Conservation (phyloP, 1,140 invertebrate species). For the Ptiloglossa arizonensis region DNA sequence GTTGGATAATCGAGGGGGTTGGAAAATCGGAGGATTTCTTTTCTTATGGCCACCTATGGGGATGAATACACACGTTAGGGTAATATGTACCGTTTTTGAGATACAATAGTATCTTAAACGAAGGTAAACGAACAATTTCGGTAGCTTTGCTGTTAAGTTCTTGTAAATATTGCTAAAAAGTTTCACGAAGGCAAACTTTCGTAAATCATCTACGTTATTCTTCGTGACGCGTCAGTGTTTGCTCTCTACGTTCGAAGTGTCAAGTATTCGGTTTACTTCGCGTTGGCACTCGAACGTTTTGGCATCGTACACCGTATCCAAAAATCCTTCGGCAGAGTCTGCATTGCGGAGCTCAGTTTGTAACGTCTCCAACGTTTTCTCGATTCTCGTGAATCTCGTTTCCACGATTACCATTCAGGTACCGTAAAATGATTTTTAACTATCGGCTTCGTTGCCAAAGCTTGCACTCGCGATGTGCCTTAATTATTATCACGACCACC, state of each 20-base stretch:
- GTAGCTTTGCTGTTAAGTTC: neutral
- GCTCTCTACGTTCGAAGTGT: neutral
- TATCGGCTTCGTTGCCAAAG: neutral
- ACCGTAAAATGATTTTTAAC: constrained; percentile 11
- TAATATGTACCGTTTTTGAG: too few relatives aligned
- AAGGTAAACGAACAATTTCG: too few relatives aligned
- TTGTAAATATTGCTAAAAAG: too few relatives aligned
- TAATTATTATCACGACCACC: neutral
- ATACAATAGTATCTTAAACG: too few relatives aligned
- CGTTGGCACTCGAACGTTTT: constrained; percentile 27
- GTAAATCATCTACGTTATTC: neutral
- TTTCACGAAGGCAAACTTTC: too few relatives aligned
- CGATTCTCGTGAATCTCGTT: neutral
- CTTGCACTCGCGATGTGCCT: neutral
- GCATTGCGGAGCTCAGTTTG: constrained; percentile 41
- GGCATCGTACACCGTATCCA: neutral
- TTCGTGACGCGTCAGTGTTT: neutral
- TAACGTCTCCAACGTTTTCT: constrained; percentile 32
- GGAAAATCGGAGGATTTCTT: too few relatives aligned
- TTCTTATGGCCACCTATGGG: too few relatives aligned
- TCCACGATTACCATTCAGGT: neutral
- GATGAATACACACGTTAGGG: too few relatives aligned
- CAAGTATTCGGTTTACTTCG: neutral
- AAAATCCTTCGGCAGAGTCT: neutral
- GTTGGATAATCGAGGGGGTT: too few relatives aligned